Base-by-base conservation (phyloP, 2,113 vertebrate species). In the Hirundichthys speculiger region DNA sequence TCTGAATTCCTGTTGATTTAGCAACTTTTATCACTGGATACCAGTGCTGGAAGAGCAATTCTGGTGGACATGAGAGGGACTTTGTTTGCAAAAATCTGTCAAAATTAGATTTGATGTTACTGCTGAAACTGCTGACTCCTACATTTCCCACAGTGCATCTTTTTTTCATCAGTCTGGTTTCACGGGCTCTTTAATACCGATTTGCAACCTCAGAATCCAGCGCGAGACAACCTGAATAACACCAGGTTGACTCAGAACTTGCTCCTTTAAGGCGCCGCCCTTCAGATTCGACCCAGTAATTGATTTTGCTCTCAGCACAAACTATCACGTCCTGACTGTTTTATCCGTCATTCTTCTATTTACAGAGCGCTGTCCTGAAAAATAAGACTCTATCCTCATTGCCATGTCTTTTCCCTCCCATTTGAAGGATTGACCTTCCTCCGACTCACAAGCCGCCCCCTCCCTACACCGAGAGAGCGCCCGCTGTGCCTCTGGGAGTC, bases 401-500 rank as follows among this genome's bases (percentile, higher is more conserved):
- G 18, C 12, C 1, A 7, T 68, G 57, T 54, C 10, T 70, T 40
- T 34, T 30, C 47, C 41, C 5, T 72, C 39, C 48, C 76, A 50
- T 60, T 21, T 39, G 38, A 83, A 93, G 92, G 60, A 93, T 93
- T 84, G 92, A 93, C 79, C 92, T 93, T 79, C 92, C 92, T 61
- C 92, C 92, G 24, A 93, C 92, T 55, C 92, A 93, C 87, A 93
- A 93, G 65, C 91, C 91, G 0, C 92, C 92, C n/a, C 90, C 92
- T 66, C 89, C 90, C 41, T 92, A 92, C 78, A 75, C 85, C 0
- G 88, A 88, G 87, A 85, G 89, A 81, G 73, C 83, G 15, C 83
- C 88, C 1, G 78, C 83, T 46, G 75, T 83, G 69, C 90, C 89
- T 52, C 65, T 86, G 76, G 88, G 88, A 69, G 88, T 90, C 76